phyloP scores from a whole-genome alignment of 1,140 invertebrate species.

The Hyles euphorbiae region DNA sequence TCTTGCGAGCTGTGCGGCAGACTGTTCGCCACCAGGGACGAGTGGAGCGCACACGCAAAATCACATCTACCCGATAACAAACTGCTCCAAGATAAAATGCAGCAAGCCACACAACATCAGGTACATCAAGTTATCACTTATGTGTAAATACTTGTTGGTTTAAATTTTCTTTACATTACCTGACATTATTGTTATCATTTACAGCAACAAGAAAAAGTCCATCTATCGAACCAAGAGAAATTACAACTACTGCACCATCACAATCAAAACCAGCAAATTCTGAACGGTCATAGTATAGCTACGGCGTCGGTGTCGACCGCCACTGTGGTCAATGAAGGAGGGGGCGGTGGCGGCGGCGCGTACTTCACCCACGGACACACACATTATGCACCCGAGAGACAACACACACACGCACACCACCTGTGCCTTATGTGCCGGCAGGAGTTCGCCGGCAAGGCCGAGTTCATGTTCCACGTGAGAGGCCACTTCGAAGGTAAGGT shows the following conservation, averaged over 20 bases:
- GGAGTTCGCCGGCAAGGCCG: slow-evolving; percentile 80
- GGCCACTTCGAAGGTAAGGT: slow-evolving; percentile 80
- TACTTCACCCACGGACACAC: slow-evolving; percentile 69
- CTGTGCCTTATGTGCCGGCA: slow-evolving; percentile 81
- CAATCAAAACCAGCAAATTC: slow-evolving; percentile 73
- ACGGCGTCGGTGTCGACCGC: slow-evolving; percentile 61
- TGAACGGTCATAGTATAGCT: slow-evolving; percentile 66
- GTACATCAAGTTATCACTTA: slow-evolving; percentile 21
- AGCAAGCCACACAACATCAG: slow-evolving; percentile 67
- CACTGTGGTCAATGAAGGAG: slow-evolving; percentile 59
- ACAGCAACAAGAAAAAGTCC: slow-evolving; percentile 68
- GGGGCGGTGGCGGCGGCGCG: slow-evolving; percentile 38
- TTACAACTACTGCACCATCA: slow-evolving; percentile 72
- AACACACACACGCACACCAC: slow-evolving; percentile 73
- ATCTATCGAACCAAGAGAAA: slow-evolving; percentile 71
- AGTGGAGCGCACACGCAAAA: slow-evolving; percentile 84
- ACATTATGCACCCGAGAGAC: slow-evolving; percentile 67
- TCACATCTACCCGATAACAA: slow-evolving; percentile 79
- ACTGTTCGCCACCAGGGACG: slow-evolving; percentile 81
- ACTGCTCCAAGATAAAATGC: slow-evolving; percentile 73
- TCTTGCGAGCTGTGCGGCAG: slow-evolving; percentile 84
- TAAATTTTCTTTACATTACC: background rate
- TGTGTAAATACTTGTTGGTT: background rate
- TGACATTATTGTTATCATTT: slow-evolving; percentile 10
- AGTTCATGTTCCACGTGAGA: slow-evolving; percentile 83